Conservation (phyloP, 2,113 vertebrate species). For the Zosterops pallidus region DNA sequence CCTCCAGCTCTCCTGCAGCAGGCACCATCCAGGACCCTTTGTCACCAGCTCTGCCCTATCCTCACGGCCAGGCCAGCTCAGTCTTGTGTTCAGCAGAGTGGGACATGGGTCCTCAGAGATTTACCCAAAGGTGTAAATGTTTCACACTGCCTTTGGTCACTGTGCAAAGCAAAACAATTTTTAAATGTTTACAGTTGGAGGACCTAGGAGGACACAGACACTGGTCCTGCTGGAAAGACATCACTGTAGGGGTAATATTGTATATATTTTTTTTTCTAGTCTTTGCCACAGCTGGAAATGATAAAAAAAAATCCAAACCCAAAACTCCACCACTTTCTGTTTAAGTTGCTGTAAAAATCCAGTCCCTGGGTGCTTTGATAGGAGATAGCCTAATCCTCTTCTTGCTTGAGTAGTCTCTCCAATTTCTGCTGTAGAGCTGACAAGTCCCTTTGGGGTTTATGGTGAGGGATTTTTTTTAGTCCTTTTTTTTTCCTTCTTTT, state of each 20-base stretch:
- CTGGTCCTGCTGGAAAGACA: neutral
- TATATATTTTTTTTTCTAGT: neutral
- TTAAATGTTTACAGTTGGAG: neutral
- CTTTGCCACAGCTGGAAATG: neutral
- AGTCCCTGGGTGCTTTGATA: constrained; percentile 30
- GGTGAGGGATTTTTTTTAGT: neutral
- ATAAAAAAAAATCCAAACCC: neutral
- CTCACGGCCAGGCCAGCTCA: neutral
- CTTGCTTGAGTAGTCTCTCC: constrained; percentile 68
- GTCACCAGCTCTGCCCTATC: fast-evolving
- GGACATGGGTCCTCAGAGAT: neutral
- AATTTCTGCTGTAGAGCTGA: constrained; percentile 58
- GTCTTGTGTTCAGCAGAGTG: fast-evolving
- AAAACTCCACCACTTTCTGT: neutral
- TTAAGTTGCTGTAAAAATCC: constrained; percentile 49
- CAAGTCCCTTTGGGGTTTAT: constrained; percentile 60
- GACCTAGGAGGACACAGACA: neutral
- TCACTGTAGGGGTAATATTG: neutral
- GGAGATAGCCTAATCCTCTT: constrained; percentile 64
- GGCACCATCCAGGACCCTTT: neutral
- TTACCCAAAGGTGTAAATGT: neutral
- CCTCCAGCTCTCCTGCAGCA: neutral
- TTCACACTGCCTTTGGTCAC: neutral
- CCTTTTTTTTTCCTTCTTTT: neutral
- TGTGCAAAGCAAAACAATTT: neutral